Evolutionary conservation across 2,888 invertebrate genomes (phyloP), one percentile per base, ranked within the genome.

Genomic region (Catocala fraxini): DNA sequence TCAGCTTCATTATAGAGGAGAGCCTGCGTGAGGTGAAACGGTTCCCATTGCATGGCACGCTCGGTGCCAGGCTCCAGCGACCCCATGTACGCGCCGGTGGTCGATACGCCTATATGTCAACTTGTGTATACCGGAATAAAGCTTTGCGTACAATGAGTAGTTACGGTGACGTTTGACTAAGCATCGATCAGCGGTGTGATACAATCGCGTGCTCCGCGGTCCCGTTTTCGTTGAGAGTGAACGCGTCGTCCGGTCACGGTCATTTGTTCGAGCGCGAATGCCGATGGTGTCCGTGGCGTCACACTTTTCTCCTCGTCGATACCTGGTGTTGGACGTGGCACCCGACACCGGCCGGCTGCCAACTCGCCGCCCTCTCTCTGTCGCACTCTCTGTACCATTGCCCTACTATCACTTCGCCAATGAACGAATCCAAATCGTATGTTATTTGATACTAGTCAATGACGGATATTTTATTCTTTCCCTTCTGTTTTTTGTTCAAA

Each of bases 341-440:
- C 45, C 57, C 51, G 67, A 66, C 65, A 56, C 65, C 51, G 57
- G 64, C 65, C 59, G 62, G 66, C 47, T 49, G 56, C 80, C 82
- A 79, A 73, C 70, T 75, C 77, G 74, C 80, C 77, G 78, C 71
- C 75, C 86, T 86, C 87, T 87, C 86, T 88, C 86, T 83, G 81
- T 82, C 86, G 80, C 84, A 77, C 84, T 88, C 84, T 85, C 89
- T 63, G 48, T 56, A 63, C 49, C 64, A 73, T 69, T 89, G 93
- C 86, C 91, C 92, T 92, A 92, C 92, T 92, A 91, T 92, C 90
- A 90, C 92, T 91, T 87, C 70, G 77, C 83, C 78, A 82, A 84
- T 83, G 71, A 70, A 73, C 65, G 63, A 82, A 85, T 87, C 83
- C 85, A 84, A 70, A 85, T 78, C 76, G 61, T 73, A 77, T 62